phyloP scores from a whole-genome alignment of 2,888 invertebrate species.

The Chrysolina americana region DNA sequence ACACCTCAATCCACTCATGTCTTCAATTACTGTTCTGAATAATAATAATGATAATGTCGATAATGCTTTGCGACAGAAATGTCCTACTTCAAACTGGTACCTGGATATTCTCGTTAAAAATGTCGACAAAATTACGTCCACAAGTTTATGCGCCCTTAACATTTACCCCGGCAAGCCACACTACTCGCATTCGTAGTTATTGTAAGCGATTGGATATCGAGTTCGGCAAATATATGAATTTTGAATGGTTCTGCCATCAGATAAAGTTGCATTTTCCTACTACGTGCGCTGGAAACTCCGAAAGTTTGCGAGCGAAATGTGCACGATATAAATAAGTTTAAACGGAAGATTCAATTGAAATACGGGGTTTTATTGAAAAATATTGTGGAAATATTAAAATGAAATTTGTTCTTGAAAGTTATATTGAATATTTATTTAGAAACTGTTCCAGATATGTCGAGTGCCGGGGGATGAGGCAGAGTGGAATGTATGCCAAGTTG shows the following conservation, averaged over 20 bases:
- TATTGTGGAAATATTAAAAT: constrained; percentile 43
- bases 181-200: constrained; percentile 29
- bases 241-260: constrained; percentile 35
- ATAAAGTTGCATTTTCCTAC: constrained; percentile 35
- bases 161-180: neutral
- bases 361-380: constrained; percentile 39
- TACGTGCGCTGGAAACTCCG: constrained; percentile 33
- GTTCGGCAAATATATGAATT: constrained; percentile 39
- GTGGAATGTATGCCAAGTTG: constrained; percentile 8
- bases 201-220: constrained; percentile 35
- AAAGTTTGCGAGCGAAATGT: constrained; percentile 37
- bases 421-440: constrained; percentile 45
- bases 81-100: too few species aligned
- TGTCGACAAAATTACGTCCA: too few species aligned
- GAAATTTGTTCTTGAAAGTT: constrained; percentile 36
- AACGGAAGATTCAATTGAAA: constrained; percentile 30
- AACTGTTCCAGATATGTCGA: constrained; percentile 33
- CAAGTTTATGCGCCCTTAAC: neutral
- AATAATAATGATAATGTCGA: too few species aligned
- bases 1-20: too few species aligned
- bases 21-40: too few species aligned
- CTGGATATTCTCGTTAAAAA: too few species aligned
- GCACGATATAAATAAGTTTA: constrained; percentile 43
- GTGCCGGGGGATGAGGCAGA: neutral
- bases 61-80: too few species aligned